phyloP scores from a whole-genome alignment of 2,797 vertebrate genomes.

The Argya squamiceps region DNA sequence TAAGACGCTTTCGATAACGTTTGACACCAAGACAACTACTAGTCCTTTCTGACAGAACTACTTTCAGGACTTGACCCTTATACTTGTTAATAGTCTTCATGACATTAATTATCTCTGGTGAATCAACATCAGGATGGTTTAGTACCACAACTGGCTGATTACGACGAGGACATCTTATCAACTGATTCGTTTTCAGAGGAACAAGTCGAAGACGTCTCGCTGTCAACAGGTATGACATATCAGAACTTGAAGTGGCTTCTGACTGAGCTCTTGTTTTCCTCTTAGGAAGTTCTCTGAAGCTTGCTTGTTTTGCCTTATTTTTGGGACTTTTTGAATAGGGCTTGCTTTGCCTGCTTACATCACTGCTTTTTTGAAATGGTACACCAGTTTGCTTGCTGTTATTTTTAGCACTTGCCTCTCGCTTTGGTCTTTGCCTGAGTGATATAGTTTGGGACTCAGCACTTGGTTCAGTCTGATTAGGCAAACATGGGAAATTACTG shows the following conservation, averaged over 20 bases:
- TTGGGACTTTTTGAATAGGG: slow-evolving; percentile 26
- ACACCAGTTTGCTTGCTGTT: neutral
- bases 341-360: slow-evolving; percentile 36
- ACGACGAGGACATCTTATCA: slow-evolving; percentile 85
- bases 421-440: slow-evolving; percentile 57
- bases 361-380: neutral
- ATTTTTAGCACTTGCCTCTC: slow-evolving; percentile 29
- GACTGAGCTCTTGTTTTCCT: slow-evolving; percentile 57
- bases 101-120: slow-evolving; percentile 76
- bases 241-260: slow-evolving; percentile 22
- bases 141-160: slow-evolving; percentile 95
- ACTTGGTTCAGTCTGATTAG: neutral
- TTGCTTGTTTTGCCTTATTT: slow-evolving; percentile 53
- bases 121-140: slow-evolving; percentile 90
- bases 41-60: slow-evolving; percentile 76
- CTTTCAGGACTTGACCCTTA: slow-evolving; percentile 79
- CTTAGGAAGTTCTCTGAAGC: slow-evolving; percentile 45
- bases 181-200: slow-evolving; percentile 85
- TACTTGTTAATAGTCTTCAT: slow-evolving; percentile 82
- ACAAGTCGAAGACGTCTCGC: slow-evolving; percentile 78
- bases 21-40: slow-evolving; percentile 70
- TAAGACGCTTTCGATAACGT: slow-evolving; percentile 70
- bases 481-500: neutral
- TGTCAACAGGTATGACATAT: slow-evolving; percentile 55
- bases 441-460: neutral